A percentile compares a stretch with the other conserved stretches of the same genome.
These are phyloP conservation scores for Rachycentron canadum DNA, from an alignment of 2,797 vertebrate genomes.

Conservation along the genomic window DNA sequence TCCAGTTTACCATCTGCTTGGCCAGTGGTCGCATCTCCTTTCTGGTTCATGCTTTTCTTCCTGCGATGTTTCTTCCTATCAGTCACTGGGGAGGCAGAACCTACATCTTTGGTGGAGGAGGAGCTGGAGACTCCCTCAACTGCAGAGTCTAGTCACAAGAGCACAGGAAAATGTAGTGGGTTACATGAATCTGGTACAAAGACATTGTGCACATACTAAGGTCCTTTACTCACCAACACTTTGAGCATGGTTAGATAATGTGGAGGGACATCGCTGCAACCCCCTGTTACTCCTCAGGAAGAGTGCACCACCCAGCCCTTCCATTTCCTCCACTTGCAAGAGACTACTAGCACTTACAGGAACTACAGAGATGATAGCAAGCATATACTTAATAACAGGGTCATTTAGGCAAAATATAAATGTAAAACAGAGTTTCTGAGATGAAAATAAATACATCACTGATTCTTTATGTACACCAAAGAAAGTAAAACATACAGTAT, in stretches of 20 bases:
- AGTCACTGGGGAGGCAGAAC: conserved; percentile 88
- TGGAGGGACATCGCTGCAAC: conserved; percentile 80
- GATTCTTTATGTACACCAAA: conserved; percentile 27
- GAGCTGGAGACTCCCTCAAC: conserved; percentile 88
- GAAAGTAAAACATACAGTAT: conserved; percentile 11
- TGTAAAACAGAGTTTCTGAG: background rate
- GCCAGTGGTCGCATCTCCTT: conserved; percentile 89
- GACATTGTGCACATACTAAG: background rate
- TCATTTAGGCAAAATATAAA: conserved; percentile 8
- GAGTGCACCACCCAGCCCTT: conserved; percentile 76
- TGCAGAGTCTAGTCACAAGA: conserved; percentile 81
- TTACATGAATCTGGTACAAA: background rate
- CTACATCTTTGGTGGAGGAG: conserved; percentile 88
- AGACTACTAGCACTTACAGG: conserved; percentile 84
- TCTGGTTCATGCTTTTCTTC: conserved; percentile 93
- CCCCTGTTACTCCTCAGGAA: conserved; percentile 83
- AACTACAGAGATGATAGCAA: conserved; percentile 66
- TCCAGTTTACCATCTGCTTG: conserved; percentile 90
- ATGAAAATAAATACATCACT: background rate
- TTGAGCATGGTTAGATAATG: conserved; percentile 77
- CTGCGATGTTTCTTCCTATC: conserved; percentile 93
- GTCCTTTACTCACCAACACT: conserved; percentile 81
- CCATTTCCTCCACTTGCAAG: conserved; percentile 87
- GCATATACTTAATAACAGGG: conserved; percentile 9
- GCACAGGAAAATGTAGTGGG: background rate